Conservation (phyloP, 2,888 invertebrate genomes). For the Drosophila kambysellisi region DNA sequence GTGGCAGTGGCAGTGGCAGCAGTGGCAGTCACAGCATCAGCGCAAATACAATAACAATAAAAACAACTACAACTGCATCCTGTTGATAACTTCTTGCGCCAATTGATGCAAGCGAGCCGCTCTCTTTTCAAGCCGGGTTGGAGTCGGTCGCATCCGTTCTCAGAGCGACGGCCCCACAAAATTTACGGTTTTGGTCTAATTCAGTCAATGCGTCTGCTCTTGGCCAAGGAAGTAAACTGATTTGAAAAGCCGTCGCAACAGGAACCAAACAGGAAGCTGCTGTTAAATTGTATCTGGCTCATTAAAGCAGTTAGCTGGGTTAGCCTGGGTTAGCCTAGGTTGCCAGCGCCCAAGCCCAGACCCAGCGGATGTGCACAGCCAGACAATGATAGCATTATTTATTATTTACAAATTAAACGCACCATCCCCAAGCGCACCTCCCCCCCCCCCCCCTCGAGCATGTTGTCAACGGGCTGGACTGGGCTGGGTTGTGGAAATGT, state of each 20-base stretch:
- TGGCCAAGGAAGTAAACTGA: conserved; percentile 81
- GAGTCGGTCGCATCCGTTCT: conserved; percentile 71
- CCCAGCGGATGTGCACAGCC: conserved; percentile 65
- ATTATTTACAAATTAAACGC: conserved; percentile 62
- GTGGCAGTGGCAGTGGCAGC: neutral
- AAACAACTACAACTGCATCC: conserved; percentile 46
- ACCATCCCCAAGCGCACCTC: conserved; percentile 12
- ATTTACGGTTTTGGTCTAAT: conserved; percentile 82
- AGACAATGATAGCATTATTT: conserved; percentile 70
- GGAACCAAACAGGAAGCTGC: conserved; percentile 77
- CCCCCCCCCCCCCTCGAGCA: neutral
- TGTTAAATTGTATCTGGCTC: conserved; percentile 77
- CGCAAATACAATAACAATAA: conserved; percentile 17
- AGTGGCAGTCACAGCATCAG: conserved; percentile 20
- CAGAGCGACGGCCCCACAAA: conserved; percentile 65
- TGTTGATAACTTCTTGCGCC: conserved; percentile 55
- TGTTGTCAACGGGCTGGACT: conserved; percentile 9
- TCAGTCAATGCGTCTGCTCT: conserved; percentile 52
- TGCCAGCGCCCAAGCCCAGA: conserved; percentile 8
- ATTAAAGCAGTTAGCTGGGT: conserved; percentile 70
- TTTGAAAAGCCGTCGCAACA: conserved; percentile 77
- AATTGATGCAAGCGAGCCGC: conserved; percentile 28
- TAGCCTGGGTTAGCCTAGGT: conserved; percentile 8
- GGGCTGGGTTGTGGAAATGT: neutral
- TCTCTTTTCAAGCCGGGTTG: conserved; percentile 20